Evolutionary conservation across 2,113 vertebrate species (phyloP).

Genomic region (Anguilla japonica): DNA sequence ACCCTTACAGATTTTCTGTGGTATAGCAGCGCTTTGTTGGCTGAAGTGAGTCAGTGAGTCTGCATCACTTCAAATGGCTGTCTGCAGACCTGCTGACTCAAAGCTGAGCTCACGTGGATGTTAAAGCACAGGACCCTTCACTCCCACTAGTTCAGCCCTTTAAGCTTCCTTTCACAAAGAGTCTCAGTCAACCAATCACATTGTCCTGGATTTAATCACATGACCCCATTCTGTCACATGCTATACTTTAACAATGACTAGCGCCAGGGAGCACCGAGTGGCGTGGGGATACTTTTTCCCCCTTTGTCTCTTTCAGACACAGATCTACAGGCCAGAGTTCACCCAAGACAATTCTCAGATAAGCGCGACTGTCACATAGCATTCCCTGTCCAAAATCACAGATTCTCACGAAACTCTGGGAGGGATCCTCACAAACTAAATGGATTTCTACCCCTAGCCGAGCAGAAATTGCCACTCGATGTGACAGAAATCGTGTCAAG

Average conservation of each 20-base stretch:
- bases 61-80: background rate
- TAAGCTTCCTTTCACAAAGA: background rate
- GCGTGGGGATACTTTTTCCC: background rate
- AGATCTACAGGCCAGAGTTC: background rate
- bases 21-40: background rate
- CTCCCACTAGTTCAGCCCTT: background rate
- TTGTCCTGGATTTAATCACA: background rate
- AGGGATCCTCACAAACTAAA: background rate
- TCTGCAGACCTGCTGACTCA: background rate
- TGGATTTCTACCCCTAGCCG: background rate
- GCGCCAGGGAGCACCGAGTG: background rate
- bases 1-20: background rate
- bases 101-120: background rate
- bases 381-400: background rate
- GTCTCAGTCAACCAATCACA: background rate
- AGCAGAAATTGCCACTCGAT: background rate
- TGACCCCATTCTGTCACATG: slow-evolving; percentile 8
- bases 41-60: background rate
- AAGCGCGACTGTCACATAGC: background rate
- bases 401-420: background rate
- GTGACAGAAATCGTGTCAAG: background rate
- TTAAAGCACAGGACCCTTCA: background rate
- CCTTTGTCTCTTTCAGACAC: background rate
- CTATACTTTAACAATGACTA: background rate
- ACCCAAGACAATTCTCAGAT: background rate